Conservation (phyloP, 2,113 vertebrate species). For the Cottus gobio region DNA sequence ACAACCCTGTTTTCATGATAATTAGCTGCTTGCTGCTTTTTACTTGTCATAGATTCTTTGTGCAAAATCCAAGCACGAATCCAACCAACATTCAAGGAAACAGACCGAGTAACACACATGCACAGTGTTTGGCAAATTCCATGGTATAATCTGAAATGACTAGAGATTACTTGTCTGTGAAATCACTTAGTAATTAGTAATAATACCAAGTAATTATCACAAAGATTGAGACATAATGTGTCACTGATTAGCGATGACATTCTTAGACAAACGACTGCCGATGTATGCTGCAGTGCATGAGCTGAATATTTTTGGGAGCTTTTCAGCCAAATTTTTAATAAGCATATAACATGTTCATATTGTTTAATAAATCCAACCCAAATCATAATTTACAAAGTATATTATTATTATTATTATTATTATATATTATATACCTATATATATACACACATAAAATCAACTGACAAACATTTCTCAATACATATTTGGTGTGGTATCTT, state of each 20-base stretch:
- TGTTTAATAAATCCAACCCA: not conserved
- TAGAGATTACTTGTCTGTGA: conserved; percentile 62
- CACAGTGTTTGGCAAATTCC: conserved; percentile 34
- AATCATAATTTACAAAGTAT: not conserved
- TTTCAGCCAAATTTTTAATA: not conserved
- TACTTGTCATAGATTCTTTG: conserved; percentile 44
- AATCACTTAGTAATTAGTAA: conserved; percentile 54
- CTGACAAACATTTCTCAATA: not conserved
- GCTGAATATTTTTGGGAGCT: not conserved
- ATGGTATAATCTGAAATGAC: conserved; percentile 42
- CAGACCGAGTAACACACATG: conserved; percentile 4
- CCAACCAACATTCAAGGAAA: too few species aligned
- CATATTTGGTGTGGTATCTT: not conserved
- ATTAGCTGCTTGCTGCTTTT: conserved; percentile 58
- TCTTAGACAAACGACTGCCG: conserved; percentile 42
- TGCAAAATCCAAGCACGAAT: conserved; percentile 23
- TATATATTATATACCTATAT: too few species aligned
- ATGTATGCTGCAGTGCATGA: not conserved
- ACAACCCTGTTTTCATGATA: conserved; percentile 57
- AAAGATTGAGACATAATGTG: conserved; percentile 38
- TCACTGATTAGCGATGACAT: conserved; percentile 50
- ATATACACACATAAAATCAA: not conserved
- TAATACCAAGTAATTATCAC: conserved; percentile 44
- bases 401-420: too few species aligned
- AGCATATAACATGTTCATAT: not conserved